These are phyloP conservation scores for Drosophila austrosaltans DNA, from an alignment of 2,888 invertebrate genomes.

Conservation along the genomic window DNA sequence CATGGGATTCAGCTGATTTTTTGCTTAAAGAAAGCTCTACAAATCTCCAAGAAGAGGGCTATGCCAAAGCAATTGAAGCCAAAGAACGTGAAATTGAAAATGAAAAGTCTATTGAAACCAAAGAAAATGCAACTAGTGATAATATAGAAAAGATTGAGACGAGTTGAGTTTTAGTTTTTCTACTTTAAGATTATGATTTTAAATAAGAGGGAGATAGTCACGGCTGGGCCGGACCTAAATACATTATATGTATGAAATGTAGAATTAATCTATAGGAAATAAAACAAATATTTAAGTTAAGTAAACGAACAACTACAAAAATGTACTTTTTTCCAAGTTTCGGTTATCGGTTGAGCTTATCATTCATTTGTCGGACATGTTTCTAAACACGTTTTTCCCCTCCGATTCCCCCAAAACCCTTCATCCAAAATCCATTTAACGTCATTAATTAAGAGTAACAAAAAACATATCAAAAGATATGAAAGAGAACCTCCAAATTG, in stretches of 20 bases:
- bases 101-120: neutral
- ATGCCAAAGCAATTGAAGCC: slow-evolving; percentile 37
- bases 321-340: neutral
- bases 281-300: slow-evolving; percentile 1
- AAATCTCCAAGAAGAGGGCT: slow-evolving; percentile 40
- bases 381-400: neutral
- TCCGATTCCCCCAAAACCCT: neutral
- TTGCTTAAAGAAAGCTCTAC: slow-evolving; percentile 28
- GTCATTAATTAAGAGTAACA: slow-evolving; percentile 7
- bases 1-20: slow-evolving; percentile 84
- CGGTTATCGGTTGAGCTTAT: neutral
- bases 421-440: neutral
- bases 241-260: neutral
- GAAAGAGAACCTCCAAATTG: neutral
- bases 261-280: slow-evolving; percentile 1
- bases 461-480: neutral
- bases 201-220: neutral
- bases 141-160: slow-evolving; percentile 1
- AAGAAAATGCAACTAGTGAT: slow-evolving; percentile 14
- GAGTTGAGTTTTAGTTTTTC: neutral
- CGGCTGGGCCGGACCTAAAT: slow-evolving; percentile 3
- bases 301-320: neutral
- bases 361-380: slow-evolving; percentile 1
- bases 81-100: neutral
- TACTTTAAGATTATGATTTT: too few relatives aligned